Percentiles rank a stretch among this genome's conserved stretches.
Evolutionary conservation across 2,113 vertebrate species (phyloP).

Genomic region (Chaetops frenatus): DNA sequence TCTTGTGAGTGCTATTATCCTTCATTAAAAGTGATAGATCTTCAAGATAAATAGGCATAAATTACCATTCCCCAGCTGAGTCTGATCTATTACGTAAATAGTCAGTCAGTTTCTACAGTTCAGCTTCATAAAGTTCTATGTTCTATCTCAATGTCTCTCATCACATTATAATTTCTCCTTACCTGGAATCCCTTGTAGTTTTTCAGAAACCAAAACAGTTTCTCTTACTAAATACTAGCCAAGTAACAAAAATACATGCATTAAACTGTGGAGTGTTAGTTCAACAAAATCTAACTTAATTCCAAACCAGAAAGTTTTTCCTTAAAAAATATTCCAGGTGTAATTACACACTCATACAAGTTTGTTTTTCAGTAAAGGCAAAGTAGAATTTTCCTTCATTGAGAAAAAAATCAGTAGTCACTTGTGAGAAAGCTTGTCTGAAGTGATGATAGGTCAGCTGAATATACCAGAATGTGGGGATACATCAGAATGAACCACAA

Average conservation of each 20-base stretch:
- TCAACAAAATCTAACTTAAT: not conserved
- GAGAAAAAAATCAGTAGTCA: not conserved
- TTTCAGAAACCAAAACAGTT: conserved; percentile 28
- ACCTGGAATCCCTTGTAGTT: conserved; percentile 6
- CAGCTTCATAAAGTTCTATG: not conserved
- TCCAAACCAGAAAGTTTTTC: not conserved
- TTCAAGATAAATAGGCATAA: not conserved
- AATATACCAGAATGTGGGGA: not conserved
- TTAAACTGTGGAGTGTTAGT: not conserved
- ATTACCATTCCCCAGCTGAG: conserved; percentile 33
- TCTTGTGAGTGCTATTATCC: conserved; percentile 36
- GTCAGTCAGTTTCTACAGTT: not conserved
- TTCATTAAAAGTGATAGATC: conserved; percentile 55
- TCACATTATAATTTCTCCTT: conserved; percentile 54
- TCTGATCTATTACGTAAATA: conserved; percentile 10
- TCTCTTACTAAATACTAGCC: not conserved
- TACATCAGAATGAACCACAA: not conserved
- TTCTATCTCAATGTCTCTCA: conserved; percentile 43
- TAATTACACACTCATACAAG: not conserved
- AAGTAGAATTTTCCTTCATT: not conserved
- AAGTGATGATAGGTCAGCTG: not conserved
- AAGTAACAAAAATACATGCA: not conserved
- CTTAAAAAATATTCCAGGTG: not conserved
- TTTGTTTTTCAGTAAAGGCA: not conserved
- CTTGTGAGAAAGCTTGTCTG: not conserved